phyloP scores from a whole-genome alignment of 1,140 invertebrate genomes.

The Platyscapa corneri region DNA sequence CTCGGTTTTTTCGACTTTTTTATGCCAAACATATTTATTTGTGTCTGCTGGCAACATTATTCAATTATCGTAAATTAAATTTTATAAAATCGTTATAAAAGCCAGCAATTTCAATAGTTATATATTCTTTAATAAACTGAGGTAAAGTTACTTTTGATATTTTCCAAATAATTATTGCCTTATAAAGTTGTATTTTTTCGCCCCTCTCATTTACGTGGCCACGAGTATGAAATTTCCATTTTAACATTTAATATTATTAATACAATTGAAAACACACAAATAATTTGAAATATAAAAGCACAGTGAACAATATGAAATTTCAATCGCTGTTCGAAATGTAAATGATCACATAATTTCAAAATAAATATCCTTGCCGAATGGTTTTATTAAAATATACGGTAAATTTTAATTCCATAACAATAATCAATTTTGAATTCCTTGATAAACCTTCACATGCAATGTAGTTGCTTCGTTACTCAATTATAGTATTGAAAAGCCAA shows the following conservation, averaged over 20 bases:
- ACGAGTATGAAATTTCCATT: background rate
- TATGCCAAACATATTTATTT: too few species aligned
- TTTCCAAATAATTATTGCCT: background rate
- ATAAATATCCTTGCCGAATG: background rate
- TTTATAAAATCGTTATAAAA: background rate
- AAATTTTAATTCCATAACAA: background rate
- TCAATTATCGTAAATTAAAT: background rate
- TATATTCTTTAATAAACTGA: background rate
- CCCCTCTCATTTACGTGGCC: background rate
- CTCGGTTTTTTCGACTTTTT: too few species aligned
- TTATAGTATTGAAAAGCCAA: background rate
- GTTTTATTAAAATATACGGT: background rate
- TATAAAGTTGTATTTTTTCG: background rate
- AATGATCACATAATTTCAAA: slow-evolving; percentile 4
- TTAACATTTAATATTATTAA: background rate
- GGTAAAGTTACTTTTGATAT: background rate
- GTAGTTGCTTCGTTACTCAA: background rate
- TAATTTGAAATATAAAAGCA: background rate
- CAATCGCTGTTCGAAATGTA: background rate
- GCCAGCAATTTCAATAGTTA: background rate
- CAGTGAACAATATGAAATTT: background rate
- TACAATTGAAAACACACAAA: background rate
- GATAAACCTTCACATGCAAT: background rate
- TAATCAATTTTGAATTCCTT: background rate
- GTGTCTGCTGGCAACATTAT: background rate